A percentile compares a stretch with the other conserved stretches of the same genome.
phyloP scores from a whole-genome alignment of 2,113 vertebrate genomes.

The Limnothrissa miodon region DNA sequence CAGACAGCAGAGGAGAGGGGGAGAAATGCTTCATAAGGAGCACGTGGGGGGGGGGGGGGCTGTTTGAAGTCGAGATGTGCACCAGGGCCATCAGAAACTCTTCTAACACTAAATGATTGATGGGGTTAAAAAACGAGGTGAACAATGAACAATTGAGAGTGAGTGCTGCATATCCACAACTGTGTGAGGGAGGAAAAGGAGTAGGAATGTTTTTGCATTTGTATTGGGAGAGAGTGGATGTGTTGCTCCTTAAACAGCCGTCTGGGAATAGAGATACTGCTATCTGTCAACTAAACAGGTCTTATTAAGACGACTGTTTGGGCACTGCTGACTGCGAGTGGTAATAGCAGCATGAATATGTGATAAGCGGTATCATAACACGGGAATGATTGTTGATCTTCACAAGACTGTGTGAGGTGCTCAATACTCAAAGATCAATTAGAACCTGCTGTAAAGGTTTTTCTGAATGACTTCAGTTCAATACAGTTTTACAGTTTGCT shows the following conservation, averaged over 20 bases:
- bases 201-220: not conserved
- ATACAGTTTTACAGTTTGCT: not conserved
- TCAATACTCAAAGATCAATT: not conserved
- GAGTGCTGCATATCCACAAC: not conserved
- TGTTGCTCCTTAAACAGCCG: not conserved
- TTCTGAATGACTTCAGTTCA: not conserved
- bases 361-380: not conserved
- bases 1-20: constrained; percentile 31
- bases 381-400: not conserved
- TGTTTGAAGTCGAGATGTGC: constrained; percentile 36
- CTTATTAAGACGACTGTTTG: not conserved
- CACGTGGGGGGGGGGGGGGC: constrained; percentile 24
- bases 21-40: constrained; percentile 21
- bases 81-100: constrained; percentile 23
- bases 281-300: not conserved
- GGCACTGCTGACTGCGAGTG: not conserved
- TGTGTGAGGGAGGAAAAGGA: not conserved
- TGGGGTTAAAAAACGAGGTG: not conserved
- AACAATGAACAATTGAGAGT: not conserved
- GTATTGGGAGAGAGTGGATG: not conserved
- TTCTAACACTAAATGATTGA: not conserved
- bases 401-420: not conserved
- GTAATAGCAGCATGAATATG: not conserved
- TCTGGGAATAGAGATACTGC: not conserved
- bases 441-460: not conserved